A percentile compares a stretch with the other conserved stretches of the same genome.
Evolutionary conservation across 2,888 invertebrate genomes (phyloP).

Genomic region (Drosophila melanosoma): DNA sequence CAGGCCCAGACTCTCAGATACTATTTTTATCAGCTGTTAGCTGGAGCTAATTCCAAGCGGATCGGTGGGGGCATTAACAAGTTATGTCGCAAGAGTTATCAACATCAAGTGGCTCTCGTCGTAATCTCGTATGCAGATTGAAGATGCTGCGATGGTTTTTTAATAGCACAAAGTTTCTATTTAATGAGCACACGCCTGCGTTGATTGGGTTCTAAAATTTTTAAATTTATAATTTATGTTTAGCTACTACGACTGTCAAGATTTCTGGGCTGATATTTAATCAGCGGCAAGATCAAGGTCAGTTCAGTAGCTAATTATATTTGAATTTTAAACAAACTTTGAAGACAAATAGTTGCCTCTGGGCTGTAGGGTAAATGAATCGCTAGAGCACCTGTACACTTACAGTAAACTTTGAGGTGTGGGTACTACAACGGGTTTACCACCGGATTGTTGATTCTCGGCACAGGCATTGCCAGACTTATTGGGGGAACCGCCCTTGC

Average conservation of each 20-base stretch:
- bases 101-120: conserved; percentile 7
- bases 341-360: conserved; percentile 28
- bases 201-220: conserved; percentile 7
- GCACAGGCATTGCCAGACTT: conserved; percentile 47
- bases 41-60: conserved; percentile 5
- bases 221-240: conserved; percentile 21
- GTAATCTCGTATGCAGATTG: conserved; percentile 59
- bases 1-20: conserved; percentile 24
- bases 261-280: conserved; percentile 27
- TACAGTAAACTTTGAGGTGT: conserved; percentile 72
- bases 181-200: too few relatives aligned
- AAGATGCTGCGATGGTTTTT: conserved; percentile 45
- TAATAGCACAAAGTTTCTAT: conserved; percentile 36
- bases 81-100: conserved; percentile 26
- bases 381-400: conserved; percentile 30
- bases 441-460: conserved; percentile 38
- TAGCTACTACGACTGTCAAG: conserved; percentile 1
- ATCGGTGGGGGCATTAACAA: conserved; percentile 46
- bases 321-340: not conserved
- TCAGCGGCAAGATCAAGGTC: conserved; percentile 69
- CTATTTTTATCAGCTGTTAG: conserved; percentile 16
- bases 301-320: conserved; percentile 24
- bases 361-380: conserved; percentile 9
- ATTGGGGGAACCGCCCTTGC: conserved; percentile 30
- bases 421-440: conserved; percentile 49